These are phyloP conservation scores for Xenus cinereus DNA, from an alignment of 2,113 vertebrate species.

Conservation along the genomic window DNA sequence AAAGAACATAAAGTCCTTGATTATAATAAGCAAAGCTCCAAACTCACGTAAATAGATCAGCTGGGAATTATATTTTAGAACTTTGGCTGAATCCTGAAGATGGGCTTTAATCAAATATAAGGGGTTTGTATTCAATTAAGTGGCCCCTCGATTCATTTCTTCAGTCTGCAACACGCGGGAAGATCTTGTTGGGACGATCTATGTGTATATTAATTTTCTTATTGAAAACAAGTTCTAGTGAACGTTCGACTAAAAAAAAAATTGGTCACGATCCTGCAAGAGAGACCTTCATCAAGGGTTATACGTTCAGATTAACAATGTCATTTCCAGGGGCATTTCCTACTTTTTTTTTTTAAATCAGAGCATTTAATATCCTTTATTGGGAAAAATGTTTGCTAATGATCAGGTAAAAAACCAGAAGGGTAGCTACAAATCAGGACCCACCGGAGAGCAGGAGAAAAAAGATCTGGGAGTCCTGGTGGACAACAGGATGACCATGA, in stretches of 20 bases:
- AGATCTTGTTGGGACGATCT: not conserved
- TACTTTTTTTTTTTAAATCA: not conserved
- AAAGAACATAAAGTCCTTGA: not conserved
- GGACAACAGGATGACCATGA: too few relatives aligned
- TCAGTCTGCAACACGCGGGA: not conserved
- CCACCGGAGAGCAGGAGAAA: too few relatives aligned
- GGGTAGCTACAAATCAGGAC: not conserved
- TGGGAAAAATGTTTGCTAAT: not conserved
- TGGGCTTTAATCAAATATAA: not conserved
- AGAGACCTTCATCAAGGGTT: not conserved
- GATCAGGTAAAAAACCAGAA: not conserved
- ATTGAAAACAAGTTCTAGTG: not conserved
- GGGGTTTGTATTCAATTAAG: not conserved
- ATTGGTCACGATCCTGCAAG: not conserved
- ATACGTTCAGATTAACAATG: not conserved
- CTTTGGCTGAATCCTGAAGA: not conserved
- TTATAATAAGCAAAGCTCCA: not conserved
- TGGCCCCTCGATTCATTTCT: not conserved
- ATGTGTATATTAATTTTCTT: not conserved
- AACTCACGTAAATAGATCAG: not conserved
- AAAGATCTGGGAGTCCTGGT: too few relatives aligned
- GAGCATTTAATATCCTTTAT: not conserved
- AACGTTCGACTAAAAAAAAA: not conserved
- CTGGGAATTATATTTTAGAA: not conserved
- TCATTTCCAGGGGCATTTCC: not conserved